These are phyloP conservation scores for Takifugu flavidus DNA, from an alignment of 2,113 vertebrate genomes.

Conservation along the genomic window DNA sequence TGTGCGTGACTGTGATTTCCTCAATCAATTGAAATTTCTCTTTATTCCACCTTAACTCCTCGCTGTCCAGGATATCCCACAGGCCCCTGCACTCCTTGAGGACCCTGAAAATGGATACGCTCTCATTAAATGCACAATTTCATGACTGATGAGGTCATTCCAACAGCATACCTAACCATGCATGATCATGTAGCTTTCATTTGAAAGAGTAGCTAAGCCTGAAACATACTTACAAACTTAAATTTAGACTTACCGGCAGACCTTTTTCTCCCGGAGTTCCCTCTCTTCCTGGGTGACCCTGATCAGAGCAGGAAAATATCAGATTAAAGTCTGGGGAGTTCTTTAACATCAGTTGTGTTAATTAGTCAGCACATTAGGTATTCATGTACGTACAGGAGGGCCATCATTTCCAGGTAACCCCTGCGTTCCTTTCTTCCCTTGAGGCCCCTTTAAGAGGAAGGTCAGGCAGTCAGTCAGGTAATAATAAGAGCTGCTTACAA, in stretches of 20 bases:
- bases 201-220: neutral
- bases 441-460: slow-evolving; percentile 76
- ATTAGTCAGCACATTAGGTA: neutral
- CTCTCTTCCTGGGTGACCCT: slow-evolving; percentile 90
- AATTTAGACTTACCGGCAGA: slow-evolving; percentile 71
- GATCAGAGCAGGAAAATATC: neutral
- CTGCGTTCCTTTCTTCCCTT: slow-evolving; percentile 82
- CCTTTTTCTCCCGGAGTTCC: slow-evolving; percentile 88
- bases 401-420: slow-evolving; percentile 85
- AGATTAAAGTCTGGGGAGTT: slow-evolving; percentile 1
- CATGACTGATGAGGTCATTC: neutral
- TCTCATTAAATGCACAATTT: neutral
- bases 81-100: slow-evolving; percentile 86
- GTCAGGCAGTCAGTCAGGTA: neutral
- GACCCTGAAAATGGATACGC: slow-evolving; percentile 74
- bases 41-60: slow-evolving; percentile 86
- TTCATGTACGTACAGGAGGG: slow-evolving; percentile 74
- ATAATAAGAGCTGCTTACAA: neutral
- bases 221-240: neutral
- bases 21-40: neutral
- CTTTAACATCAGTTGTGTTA: neutral
- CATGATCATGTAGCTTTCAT: neutral
- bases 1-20: neutral
- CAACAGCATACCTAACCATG: neutral
- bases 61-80: slow-evolving; percentile 90